Percentiles rank a stretch among this genome's conserved stretches.
Evolutionary conservation across 1,140 invertebrate genomes (phyloP).

Genomic region (Prorops nasuta): DNA sequence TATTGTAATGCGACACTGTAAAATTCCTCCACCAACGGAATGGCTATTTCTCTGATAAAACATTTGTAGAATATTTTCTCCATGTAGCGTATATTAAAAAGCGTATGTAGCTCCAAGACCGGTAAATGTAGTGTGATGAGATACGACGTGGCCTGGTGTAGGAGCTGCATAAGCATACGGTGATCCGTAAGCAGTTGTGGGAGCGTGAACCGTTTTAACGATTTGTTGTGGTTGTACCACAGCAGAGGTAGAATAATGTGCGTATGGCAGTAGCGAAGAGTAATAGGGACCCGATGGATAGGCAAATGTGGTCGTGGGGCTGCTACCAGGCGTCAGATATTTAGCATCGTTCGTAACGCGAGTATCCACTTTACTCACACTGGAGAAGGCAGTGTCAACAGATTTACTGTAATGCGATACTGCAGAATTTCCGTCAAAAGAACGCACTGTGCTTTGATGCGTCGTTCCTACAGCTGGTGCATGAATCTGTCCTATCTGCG

Average conservation of each 20-base stretch:
- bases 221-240: no score
- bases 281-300: no score
- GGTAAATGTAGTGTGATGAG: slow-evolving; percentile 20
- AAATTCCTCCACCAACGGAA: no score
- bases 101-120: slow-evolving; percentile 32
- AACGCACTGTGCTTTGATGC: slow-evolving; percentile 59
- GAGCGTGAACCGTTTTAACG: slow-evolving; percentile 25
- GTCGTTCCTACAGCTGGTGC: slow-evolving; percentile 56
- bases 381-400: slow-evolving; percentile 34
- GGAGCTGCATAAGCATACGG: slow-evolving; percentile 52
- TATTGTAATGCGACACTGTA: no score
- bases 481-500: slow-evolving; percentile 48
- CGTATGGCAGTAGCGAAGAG: no score
- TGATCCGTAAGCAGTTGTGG: slow-evolving; percentile 31
- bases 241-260: no score
- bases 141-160: slow-evolving; percentile 41
- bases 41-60: no score
- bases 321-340: slow-evolving; percentile 48
- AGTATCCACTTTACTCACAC: slow-evolving; percentile 30
- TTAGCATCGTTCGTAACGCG: slow-evolving; percentile 37
- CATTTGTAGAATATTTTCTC: no score
- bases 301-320: no score
- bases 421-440: slow-evolving; percentile 56
- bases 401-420: slow-evolving; percentile 26
- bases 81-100: slow-evolving; percentile 11